These are phyloP conservation scores for Drosophila biarmipes DNA, from an alignment of 1,140 invertebrate species.

Conservation along the genomic window DNA sequence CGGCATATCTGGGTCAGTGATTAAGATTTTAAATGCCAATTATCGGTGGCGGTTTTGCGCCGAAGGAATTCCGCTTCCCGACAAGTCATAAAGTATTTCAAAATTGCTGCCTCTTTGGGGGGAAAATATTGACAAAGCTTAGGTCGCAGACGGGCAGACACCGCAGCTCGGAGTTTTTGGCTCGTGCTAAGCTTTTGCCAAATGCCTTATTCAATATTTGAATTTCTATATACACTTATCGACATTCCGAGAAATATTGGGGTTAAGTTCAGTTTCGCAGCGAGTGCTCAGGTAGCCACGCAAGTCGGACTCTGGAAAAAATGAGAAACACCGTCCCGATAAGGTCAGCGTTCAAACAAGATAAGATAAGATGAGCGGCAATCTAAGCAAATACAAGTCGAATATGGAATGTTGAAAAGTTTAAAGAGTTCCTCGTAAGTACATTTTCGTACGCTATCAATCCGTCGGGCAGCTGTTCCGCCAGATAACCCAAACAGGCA, in stretches of 20 bases:
- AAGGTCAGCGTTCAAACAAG: slow-evolving; percentile 37
- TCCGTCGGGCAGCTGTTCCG: slow-evolving; percentile 53
- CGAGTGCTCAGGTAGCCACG: slow-evolving; percentile 57
- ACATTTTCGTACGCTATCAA: slow-evolving; percentile 39
- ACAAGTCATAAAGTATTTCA: slow-evolving; percentile 36
- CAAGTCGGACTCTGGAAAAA: slow-evolving; percentile 6
- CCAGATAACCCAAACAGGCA: slow-evolving; percentile 42
- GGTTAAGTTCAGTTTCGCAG: slow-evolving; percentile 68
- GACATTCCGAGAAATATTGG: slow-evolving; percentile 68
- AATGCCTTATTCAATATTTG: slow-evolving; percentile 58
- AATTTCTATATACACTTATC: slow-evolving; percentile 27
- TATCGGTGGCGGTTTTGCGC: slow-evolving; percentile 10
- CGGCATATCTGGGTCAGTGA: slow-evolving; percentile 50
- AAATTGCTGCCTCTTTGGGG: background rate
- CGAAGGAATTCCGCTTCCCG: slow-evolving; percentile 24
- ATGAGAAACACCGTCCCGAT: slow-evolving; percentile 11
- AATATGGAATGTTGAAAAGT: slow-evolving; percentile 47
- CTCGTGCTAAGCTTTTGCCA: slow-evolving; percentile 73
- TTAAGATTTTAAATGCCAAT: slow-evolving; percentile 46
- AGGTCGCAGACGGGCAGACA: slow-evolving; percentile 25
- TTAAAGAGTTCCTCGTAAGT: slow-evolving; percentile 42
- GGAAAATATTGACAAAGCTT: slow-evolving; percentile 51
- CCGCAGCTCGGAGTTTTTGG: slow-evolving; percentile 40
- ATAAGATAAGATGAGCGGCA: slow-evolving; percentile 56
- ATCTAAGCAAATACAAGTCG: slow-evolving; percentile 66